These are phyloP conservation scores for Drosophila antonietae DNA, from an alignment of 2,888 invertebrate species.

Conservation along the genomic window DNA sequence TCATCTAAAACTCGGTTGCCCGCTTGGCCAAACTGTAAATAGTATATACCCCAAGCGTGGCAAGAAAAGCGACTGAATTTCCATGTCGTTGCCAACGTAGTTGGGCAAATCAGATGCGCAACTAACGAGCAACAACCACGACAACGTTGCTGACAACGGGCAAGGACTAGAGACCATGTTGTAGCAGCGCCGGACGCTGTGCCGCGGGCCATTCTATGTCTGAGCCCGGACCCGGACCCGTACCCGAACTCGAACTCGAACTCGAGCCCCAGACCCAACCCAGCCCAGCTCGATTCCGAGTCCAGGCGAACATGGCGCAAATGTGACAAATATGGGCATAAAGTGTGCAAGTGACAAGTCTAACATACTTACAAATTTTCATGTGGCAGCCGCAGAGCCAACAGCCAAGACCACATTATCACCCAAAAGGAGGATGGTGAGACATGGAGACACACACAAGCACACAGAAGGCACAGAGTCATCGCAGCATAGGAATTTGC, in stretches of 20 bases:
- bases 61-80: conserved; percentile 63
- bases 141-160: conserved; percentile 52
- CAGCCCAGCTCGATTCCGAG: conserved; percentile 10
- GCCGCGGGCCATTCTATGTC: conserved; percentile 45
- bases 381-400: conserved; percentile 56
- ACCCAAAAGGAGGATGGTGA: conserved; percentile 37
- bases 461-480: conserved; percentile 26
- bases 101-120: conserved; percentile 80
- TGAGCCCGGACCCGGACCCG: background rate
- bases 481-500: conserved; percentile 62
- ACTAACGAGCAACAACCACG: conserved; percentile 79
- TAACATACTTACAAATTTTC: conserved; percentile 79
- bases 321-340: conserved; percentile 82
- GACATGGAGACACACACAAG: background rate
- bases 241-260: background rate
- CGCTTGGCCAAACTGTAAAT: background rate
- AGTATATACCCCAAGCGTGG: conserved; percentile 14
- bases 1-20: background rate
- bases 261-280: background rate
- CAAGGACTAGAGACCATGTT: conserved; percentile 47
- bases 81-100: conserved; percentile 71
- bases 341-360: conserved; percentile 82
- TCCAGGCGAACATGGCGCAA: conserved; percentile 73
- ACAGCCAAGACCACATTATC: conserved; percentile 51
- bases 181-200: conserved; percentile 44